Evolutionary conservation across 30 jellyfish, hydroid and myxozoan genomes (phyloP), one percentile per base, ranked within the genome.

Genomic region (Rhopilema esculentum): DNA sequence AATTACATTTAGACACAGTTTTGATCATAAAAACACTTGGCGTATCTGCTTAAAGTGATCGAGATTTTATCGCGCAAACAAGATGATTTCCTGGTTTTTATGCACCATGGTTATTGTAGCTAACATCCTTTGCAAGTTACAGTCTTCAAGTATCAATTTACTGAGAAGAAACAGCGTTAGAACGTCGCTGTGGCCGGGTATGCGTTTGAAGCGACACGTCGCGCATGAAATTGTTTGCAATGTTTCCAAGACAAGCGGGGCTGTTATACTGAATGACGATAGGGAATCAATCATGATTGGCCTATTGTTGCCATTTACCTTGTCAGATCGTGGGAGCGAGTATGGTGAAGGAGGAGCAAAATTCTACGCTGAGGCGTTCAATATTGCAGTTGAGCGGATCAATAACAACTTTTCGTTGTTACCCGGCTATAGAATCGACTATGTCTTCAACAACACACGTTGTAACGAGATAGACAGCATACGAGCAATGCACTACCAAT

Each of bases 281-380:
- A 49, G 77, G 22, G 71, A 77, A 48, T 24, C 27, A 16, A 84
- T 84, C 0, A 66, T 24, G 64, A 53, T 84, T 27, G 92, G 92
- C 25, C 19, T 84, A 67, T 33, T 84, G 51, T 28, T 84, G 26
- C 92, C 92, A 0, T 84, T 84, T 31, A 32, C 75, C 9, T 69
- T 84, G 18, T 27, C 85, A 19, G 20, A 32, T 23, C 75, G 12
- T 8, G 78, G 72, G 16, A 26, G 81, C 71, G 82, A 84, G 19
- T 84, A 49, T 24, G 9, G 49, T 24, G 22, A 23, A 24, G 92
- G 92, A 0, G 87, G 97, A 1, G 97, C 94, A 65, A 66, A 57
- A 49, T 94, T 22, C 78, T 94, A 86, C 79, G 97, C 99, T 27
- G 86, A 95, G 16, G 99, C 99, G 0, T 83, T 90, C 26, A 77